Evolutionary conservation across 2,888 invertebrate species (phyloP), one percentile per base, ranked within the genome.

Genomic region (Acanthosepion esculentum): DNA sequence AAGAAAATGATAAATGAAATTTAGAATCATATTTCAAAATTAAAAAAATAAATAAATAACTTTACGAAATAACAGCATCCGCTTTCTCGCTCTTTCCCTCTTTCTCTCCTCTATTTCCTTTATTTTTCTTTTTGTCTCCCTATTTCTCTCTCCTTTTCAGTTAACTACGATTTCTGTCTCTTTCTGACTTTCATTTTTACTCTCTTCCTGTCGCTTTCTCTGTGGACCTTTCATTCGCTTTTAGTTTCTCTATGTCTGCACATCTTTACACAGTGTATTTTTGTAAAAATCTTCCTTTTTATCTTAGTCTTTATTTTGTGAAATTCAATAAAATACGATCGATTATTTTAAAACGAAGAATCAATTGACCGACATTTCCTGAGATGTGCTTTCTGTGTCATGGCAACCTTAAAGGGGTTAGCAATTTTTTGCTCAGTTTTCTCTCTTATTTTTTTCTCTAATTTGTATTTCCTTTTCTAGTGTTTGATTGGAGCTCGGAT

Each of bases 321-420:
- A 78, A 78, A 78, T 78, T 78, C 78, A 78, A 78, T 78, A 78
- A 78, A 78, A 78, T n/a, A 12, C n/a, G 78, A 78, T 78, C 78
- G 78, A 78, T 78, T 33, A 12, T 78, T 64, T n/a, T 29, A 29
- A 78, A 78, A 78, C n/a, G 12, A 78, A 33, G 78, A n/a, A 78
- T 78, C 78, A 78, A 78, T 78, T 78, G n/a, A 78, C 78, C 78
- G 78, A 78, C 33, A 78, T 78, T 78, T 78, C 78, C 78, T 78
- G n/a, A n/a, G n/a, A n/a, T 78, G n/a, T 33, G 78, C 78, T 78
- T 78, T 78, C 78, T 78, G 78, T 78, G 78, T 78, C 78, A 78
- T 78, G 78, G n/a, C 78, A 78, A 78, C 78, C 78, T 78, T n/a
- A 78, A 78, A 78, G 78, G 59, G 78, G 78, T 78, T n/a, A 78